A percentile compares a stretch with the other conserved stretches of the same genome.
phyloP scores from a whole-genome alignment of 2,797 vertebrate species.

The Myripristis murdjan region DNA sequence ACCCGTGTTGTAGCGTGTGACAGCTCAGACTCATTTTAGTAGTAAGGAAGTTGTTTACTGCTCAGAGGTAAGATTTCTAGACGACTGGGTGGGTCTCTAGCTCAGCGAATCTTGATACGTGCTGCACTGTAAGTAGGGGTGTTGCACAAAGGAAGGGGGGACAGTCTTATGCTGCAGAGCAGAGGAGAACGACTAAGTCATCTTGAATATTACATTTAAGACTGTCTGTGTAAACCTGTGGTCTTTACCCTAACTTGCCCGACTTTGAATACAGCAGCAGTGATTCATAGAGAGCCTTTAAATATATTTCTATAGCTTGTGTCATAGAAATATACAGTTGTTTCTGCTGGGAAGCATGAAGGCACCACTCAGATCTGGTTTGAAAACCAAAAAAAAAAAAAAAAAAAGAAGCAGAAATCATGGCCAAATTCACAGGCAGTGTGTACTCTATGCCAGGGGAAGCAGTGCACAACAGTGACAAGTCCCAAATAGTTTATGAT shows the following conservation, averaged over 20 bases:
- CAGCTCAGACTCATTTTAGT: constrained; percentile 2
- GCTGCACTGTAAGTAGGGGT: constrained; percentile 18
- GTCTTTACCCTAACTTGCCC: too few species aligned
- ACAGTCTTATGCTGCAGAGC: background rate
- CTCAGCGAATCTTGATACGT: constrained; percentile 71
- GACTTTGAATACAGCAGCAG: too few species aligned
- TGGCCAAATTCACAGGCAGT: too few species aligned
- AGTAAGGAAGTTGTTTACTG: constrained; percentile 61
- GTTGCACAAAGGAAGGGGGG: background rate
- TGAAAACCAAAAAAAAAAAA: too few species aligned
- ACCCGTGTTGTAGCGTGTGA: background rate
- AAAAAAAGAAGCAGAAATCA: too few species aligned
- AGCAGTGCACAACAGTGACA: too few species aligned
- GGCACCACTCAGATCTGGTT: constrained; percentile 55
- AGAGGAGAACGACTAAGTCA: background rate
- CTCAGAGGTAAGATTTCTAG: constrained; percentile 59
- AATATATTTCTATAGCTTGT: constrained; percentile 32
- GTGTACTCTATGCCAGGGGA: too few species aligned
- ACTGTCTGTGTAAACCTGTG: too few species aligned
- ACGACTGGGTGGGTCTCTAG: constrained; percentile 45
- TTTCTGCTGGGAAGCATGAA: constrained; percentile 63
- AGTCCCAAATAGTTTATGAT: too few species aligned
- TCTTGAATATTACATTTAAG: too few species aligned
- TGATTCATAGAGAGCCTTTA: constrained; percentile 3
- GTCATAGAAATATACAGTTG: constrained; percentile 39